Conservation (phyloP, 2,797 vertebrate genomes). For the Pterois miles region DNA sequence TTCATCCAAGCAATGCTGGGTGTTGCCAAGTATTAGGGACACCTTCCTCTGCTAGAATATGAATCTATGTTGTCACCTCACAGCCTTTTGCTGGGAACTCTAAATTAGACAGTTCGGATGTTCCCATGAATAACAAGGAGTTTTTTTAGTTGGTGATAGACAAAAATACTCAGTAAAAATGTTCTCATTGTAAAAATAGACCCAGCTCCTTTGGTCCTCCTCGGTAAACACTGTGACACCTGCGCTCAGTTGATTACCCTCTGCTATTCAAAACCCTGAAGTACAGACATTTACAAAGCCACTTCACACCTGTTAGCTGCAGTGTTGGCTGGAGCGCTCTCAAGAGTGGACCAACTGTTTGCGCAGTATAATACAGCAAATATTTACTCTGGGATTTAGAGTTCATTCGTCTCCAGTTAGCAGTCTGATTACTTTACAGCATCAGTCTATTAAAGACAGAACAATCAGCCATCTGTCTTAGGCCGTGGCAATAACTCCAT, state of each 20-base stretch:
- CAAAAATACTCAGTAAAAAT: neutral
- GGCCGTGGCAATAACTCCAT: neutral
- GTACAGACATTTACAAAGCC: neutral
- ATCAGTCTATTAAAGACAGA: constrained; percentile 9
- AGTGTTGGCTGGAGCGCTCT: neutral
- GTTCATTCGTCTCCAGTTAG: constrained; percentile 30
- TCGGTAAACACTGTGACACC: constrained; percentile 7
- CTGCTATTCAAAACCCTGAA: neutral
- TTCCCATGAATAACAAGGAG: neutral
- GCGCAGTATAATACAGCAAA: constrained; percentile 40
- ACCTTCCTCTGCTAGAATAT: constrained; percentile 13
- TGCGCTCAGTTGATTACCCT: neutral
- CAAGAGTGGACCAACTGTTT: constrained; percentile 17
- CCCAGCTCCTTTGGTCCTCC: neutral
- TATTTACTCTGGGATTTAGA: constrained; percentile 52
- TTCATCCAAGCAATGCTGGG: constrained; percentile 1
- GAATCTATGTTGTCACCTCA: constrained; percentile 15
- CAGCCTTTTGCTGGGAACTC: constrained; percentile 18
- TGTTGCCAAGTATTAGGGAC: constrained; percentile 13
- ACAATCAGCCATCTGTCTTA: constrained; percentile 52
- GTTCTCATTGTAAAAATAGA: neutral
- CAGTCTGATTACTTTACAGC: constrained; percentile 41
- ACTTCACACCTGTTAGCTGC: constrained; percentile 23
- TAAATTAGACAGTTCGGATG: neutral
- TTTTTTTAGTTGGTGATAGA: neutral